Evolutionary conservation across 2,797 vertebrate species (phyloP).

Genomic region (Crocidura indochinensis): DNA sequence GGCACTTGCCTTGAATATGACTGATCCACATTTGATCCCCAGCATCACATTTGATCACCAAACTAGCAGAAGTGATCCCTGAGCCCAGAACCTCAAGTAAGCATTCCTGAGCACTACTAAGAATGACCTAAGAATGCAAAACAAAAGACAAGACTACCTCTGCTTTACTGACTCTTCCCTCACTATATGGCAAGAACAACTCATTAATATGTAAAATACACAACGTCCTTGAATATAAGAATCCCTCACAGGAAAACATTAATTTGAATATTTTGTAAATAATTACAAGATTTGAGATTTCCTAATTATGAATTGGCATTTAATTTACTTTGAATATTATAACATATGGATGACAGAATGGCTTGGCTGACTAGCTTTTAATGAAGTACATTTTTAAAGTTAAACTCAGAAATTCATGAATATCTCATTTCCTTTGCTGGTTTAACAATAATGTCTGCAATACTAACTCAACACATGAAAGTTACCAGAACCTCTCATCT

Average conservation of each 20-base stretch:
- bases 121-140: too few species aligned
- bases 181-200: neutral
- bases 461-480: neutral
- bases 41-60: too few species aligned
- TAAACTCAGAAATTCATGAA: neutral
- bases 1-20: too few species aligned
- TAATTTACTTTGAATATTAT: constrained; percentile 43
- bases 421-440: neutral
- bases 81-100: too few species aligned
- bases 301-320: neutral
- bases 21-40: too few species aligned
- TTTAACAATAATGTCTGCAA: neutral
- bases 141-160: neutral
- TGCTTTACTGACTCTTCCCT: constrained; percentile 9
- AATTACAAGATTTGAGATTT: constrained; percentile 6
- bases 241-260: neutral
- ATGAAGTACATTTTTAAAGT: constrained; percentile 53
- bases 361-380: neutral
- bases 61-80: too few species aligned
- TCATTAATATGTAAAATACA: neutral
- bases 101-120: too few species aligned
- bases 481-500: neutral
- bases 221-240: neutral
- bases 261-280: constrained; percentile 15
- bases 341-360: neutral